Conservation (phyloP, 2,888 invertebrate species). For the Parelbella ahira region DNA sequence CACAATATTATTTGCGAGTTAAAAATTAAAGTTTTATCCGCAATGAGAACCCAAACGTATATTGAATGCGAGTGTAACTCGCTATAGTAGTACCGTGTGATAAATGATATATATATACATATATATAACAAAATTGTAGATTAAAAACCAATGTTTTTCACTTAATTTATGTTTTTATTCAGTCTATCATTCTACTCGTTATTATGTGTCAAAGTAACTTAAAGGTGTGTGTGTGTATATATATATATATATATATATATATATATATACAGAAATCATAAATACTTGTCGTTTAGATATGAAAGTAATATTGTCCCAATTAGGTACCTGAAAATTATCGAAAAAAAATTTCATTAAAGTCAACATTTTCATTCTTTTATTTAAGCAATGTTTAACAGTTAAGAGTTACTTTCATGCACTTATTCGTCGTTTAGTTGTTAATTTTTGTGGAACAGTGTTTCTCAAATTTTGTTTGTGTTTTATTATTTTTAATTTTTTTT, state of each 20-base stretch:
- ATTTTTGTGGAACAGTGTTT: conserved; percentile 72
- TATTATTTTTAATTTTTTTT: conserved; percentile 26
- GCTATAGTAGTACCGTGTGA: conserved; percentile 50
- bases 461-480: conserved; percentile 65
- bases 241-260: no score
- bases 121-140: conserved; percentile 17
- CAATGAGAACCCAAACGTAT: conserved; percentile 2
- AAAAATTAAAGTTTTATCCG: conserved; percentile 10
- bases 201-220: conserved; percentile 35
- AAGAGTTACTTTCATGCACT: conserved; percentile 32
- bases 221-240: no score
- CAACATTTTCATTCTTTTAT: conserved; percentile 33
- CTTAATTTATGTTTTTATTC: conserved; percentile 26
- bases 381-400: conserved; percentile 34
- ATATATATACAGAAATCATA: no score
- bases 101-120: conserved; percentile 40
- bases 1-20: conserved; percentile 14
- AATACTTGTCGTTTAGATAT: conserved; percentile 23
- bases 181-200: conserved; percentile 35
- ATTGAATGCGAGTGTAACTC: conserved; percentile 47
- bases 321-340: conserved; percentile 71
- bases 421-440: conserved; percentile 36
- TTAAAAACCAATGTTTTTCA: conserved; percentile 25
- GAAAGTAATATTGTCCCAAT: conserved; percentile 53
- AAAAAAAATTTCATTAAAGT: conserved; percentile 35